Base-by-base conservation (phyloP, 2,797 vertebrate genomes). In the Loris lydekkerianus region DNA sequence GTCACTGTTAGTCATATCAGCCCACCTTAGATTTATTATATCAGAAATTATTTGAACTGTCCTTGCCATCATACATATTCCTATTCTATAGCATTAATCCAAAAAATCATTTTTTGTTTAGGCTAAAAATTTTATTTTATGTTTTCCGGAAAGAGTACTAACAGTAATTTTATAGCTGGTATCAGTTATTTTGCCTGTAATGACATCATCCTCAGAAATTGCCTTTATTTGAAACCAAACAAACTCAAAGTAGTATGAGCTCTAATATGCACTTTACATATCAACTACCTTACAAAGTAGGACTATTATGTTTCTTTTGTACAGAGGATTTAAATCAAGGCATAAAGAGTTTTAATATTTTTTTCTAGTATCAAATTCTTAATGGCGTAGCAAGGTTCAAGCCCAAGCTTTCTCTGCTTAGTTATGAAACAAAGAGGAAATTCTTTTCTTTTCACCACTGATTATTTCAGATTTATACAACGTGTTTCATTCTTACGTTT, bases 11-110 rank as follows among this genome's bases (percentile, higher is more conserved):
- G 25, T 88, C 70, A 86, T 13, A 63, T 89, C n/a, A 75, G 11
- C 53, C 83, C 63, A 78, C 43, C 5, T 87, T 82, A 34, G 43
- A 17, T 60, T 69, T 76, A 49, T 40, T 87, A 85, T 60, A 80
- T 94, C 91, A 95, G 95, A 95, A 82, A 76, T 92, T 65, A 88
- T 0, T 31, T 75, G 61, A 96, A 83, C 86, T 90, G 85, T 67
- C 94, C 70, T 76, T 88, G 69, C 89, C 89, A 88, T 58, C 80
- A 81, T 89, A 87, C 80, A 87, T 95, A 96, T 95, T 86, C 46
- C 10, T 72, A 3, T 94, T 94, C 40, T 83, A 29, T 73, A 63
- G 5, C n/a, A 93, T 82, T 91, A 69, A 88, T 7, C 49, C 84
- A 61, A 88, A 90, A 92, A 85, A 37, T 20, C 21, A 86, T 75